Base-by-base conservation (phyloP, 2,113 vertebrate genomes). In the Corythornis madagascariensis region DNA sequence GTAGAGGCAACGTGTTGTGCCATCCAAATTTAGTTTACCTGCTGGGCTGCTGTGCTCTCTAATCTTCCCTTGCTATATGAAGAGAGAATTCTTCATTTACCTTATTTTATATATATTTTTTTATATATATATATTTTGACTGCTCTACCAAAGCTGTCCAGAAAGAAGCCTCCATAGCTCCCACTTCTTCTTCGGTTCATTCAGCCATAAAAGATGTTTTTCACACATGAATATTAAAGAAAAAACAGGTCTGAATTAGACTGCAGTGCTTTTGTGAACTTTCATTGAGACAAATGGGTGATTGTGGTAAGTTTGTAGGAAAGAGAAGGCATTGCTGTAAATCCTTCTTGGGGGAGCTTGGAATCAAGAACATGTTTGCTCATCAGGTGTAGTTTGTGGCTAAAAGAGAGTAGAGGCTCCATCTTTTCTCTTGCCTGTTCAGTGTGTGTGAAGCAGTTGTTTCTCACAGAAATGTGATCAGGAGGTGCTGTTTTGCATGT, bases 221-320 rank as follows among this genome's bases (percentile, higher is more conserved):
- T 90, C 70, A 87, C 70, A 64, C 57, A 50, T 87, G 40, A 89
- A 82, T 87, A 60, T 94, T 94, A 75, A 93, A 88, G 28, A 19
- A 22, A n/a, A 80, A 21, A 40, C 64, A 82, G 81, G 56, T 89
- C 61, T 82, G 77, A 74, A 79, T 90, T 92, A 88, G 77, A 76
- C 69, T 90, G 38, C 60, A 83, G 71, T 40, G 26, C 29, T 78
- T 86, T 82, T 61, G 48, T 16, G 11, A 75, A 60, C 71, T 18
- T 82, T 45, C n/a, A 16, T 21, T n/a, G 40, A 80, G 69, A 88
- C 56, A 88, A 86, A 80, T 35, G 14, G 9, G 38, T 40, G 55
- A 7, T 47, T 33, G 19, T 55, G 33, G 7, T 61, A 16, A 45
- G 33, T 20, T 20, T 64, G 9, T 56, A 40, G 50, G 35, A 28